phyloP scores from a whole-genome alignment of 1,140 invertebrate genomes.

The Zeugodacus cucurbitae region DNA sequence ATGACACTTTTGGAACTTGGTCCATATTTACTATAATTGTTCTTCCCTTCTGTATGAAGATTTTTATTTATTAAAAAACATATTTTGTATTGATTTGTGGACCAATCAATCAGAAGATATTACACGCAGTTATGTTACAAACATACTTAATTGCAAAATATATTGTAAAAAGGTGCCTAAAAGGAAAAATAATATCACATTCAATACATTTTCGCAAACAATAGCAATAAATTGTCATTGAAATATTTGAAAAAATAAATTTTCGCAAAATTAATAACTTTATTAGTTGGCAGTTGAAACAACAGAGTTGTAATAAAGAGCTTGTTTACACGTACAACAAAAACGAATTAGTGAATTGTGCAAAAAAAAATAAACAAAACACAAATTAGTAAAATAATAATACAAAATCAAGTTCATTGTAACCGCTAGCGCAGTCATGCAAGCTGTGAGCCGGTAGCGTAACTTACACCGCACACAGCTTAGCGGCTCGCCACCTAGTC shows the following conservation, averaged over 20 bases:
- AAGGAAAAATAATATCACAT: too few species aligned
- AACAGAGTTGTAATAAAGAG: not conserved
- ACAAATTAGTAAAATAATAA: slow-evolving; percentile 12
- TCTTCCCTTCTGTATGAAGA: too few species aligned
- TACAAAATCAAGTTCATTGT: slow-evolving; percentile 36
- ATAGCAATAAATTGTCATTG: not conserved
- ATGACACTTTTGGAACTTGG: too few species aligned
- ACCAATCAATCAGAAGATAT: too few species aligned
- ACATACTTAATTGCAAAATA: too few species aligned
- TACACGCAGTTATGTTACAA: too few species aligned
- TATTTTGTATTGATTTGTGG: too few species aligned
- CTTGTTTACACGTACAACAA: not conserved
- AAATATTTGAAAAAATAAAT: not conserved
- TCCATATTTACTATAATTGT: too few species aligned
- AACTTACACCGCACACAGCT: slow-evolving; percentile 1
- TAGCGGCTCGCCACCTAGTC: not conserved
- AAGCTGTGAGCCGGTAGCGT: slow-evolving; percentile 2
- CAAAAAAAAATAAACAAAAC: not conserved
- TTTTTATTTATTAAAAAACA: too few species aligned
- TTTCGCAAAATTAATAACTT: not conserved
- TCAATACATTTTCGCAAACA: not conserved
- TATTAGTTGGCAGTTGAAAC: not conserved
- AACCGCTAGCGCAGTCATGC: not conserved
- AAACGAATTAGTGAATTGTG: not conserved
- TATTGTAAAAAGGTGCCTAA: too few species aligned